Base-by-base conservation (phyloP, 2,113 vertebrate species). In the Myocastor coypus region DNA sequence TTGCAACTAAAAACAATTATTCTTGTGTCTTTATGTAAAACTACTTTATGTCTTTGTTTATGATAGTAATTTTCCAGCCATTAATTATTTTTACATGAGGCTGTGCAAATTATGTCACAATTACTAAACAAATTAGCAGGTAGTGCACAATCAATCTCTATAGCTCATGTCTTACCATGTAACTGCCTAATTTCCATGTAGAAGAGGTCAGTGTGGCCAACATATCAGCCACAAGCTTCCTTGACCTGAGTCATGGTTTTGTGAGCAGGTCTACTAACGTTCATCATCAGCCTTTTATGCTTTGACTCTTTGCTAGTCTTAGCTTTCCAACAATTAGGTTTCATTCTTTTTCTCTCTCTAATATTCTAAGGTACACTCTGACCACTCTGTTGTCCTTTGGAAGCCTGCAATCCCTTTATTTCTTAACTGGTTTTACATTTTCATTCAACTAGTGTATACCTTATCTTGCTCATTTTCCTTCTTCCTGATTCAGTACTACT, bases 401-500 rank as follows among this genome's bases (percentile, higher is more conserved):
- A 28, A 75, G 2, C 5, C 30, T 87, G 57, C 26, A 7, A 16
- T 68, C 28, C 11, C 42, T 46, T 55, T 22, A 61, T 32, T 63
- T 42, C 55, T 40, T 4, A 2, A 13, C 13, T 19, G 30, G 17
- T 24, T 17, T 42, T 34, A 20, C 42, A 84, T 9, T 63, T 7
- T 37, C 19, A 34, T 32, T 37, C 55, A 61, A 5, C 64, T 9
- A 9, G 1, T 3, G 13, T 20, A 11, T 0, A n/a, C 1, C 3
- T 37, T 7, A 7, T 52, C 17, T 37, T n/a, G 7, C 10, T 71
- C 16, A 40, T 3, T 55, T 37, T 11, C 42, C 40, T 75, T 7
- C 19, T 14, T 64, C 22, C 28, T 19, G 1, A 68, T 22, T 32
- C 24, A 50, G 1, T 20, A 28, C 3, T 13, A 4, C 0, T 0